Conservation (phyloP, 2,113 vertebrate species). For the Myrmecobius fasciatus region DNA sequence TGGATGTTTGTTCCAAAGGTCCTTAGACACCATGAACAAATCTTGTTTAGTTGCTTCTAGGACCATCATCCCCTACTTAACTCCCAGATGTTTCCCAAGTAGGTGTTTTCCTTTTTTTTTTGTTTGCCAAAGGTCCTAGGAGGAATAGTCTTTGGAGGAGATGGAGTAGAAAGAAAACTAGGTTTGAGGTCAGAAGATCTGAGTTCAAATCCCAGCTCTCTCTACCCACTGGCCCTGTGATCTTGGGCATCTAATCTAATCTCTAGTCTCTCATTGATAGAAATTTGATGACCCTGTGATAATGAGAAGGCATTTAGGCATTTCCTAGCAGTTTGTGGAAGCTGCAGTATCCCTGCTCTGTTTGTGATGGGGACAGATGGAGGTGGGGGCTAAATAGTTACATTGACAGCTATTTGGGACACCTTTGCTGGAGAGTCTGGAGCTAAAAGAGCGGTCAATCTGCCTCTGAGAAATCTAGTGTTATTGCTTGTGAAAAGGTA, state of each 20-base stretch:
- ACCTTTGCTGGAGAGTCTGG: too few species aligned
- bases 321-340: background rate
- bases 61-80: too few species aligned
- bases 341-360: background rate
- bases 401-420: background rate
- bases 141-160: too few species aligned
- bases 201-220: too few species aligned
- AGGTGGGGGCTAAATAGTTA: background rate
- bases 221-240: background rate
- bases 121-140: too few species aligned
- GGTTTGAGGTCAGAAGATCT: too few species aligned
- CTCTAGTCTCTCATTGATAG: background rate
- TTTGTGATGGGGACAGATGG: background rate
- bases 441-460: background rate
- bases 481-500: background rate
- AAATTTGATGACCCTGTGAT: background rate
- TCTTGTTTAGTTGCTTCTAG: too few species aligned
- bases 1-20: too few species aligned
- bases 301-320: background rate
- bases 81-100: too few species aligned
- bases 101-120: too few species aligned
- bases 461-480: background rate
- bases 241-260: background rate
- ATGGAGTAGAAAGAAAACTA: too few species aligned
- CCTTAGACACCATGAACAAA: too few species aligned